A percentile compares a stretch with the other conserved stretches of the same genome.
These are phyloP conservation scores for Athetis lepigone DNA, from an alignment of 2,888 invertebrate genomes.

Conservation along the genomic window DNA sequence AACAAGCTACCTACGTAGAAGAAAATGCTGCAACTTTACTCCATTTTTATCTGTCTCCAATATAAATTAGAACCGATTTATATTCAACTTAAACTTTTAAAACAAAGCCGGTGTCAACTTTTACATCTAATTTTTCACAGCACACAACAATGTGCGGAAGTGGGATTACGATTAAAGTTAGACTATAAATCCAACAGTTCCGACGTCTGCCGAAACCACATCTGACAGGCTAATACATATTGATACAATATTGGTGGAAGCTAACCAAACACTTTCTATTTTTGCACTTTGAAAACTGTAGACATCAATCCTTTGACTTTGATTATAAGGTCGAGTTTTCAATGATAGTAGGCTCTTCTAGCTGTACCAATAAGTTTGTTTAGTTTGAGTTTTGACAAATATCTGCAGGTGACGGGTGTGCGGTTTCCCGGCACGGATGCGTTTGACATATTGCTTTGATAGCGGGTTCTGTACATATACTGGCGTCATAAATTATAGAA, in stretches of 20 bases:
- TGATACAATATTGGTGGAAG: conserved; percentile 80
- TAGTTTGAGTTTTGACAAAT: conserved; percentile 87
- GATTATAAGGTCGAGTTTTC: conserved; percentile 66
- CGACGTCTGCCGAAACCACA: conserved; percentile 77
- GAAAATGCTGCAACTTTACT: conserved; percentile 25
- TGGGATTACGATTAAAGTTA: conserved; percentile 79
- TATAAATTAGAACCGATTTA: conserved; percentile 40
- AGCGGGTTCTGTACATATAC: conserved; percentile 79
- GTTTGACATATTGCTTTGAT: conserved; percentile 88
- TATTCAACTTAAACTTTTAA: conserved; percentile 31
- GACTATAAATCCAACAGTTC: conserved; percentile 82
- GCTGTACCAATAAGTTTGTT: conserved; percentile 68
- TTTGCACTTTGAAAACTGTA: conserved; percentile 13
- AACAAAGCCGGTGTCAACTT: conserved; percentile 50
- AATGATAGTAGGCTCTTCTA: conserved; percentile 38
- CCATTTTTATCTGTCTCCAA: conserved; percentile 32
- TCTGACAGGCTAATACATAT: conserved; percentile 84
- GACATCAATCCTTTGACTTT: not conserved
- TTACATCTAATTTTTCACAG: conserved; percentile 60
- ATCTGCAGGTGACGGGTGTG: conserved; percentile 87
- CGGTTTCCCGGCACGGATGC: conserved; percentile 85
- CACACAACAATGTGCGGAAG: conserved; percentile 66
- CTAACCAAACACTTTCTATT: conserved; percentile 59
- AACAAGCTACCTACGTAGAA: conserved; percentile 14
- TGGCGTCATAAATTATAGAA: conserved; percentile 81